A percentile compares a stretch with the other conserved stretches of the same genome.
These are phyloP conservation scores for Ennomos fuscantarius DNA, from an alignment of 2,888 invertebrate species.

Conservation along the genomic window DNA sequence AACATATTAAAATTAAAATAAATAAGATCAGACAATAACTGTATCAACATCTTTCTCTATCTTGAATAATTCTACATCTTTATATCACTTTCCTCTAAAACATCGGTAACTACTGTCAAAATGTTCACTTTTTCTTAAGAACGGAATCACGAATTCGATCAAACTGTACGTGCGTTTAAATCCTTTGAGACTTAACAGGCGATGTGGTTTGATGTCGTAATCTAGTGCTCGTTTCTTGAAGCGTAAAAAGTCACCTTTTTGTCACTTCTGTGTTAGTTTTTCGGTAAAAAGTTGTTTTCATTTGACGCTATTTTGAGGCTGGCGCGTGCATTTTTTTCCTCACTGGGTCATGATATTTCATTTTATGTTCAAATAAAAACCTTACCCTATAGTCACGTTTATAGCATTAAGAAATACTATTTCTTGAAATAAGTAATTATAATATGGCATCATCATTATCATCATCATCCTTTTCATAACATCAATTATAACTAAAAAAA, in stretches of 20 bases:
- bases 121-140: constrained; percentile 57
- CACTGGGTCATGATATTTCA: constrained; percentile 30
- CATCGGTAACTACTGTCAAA: constrained; percentile 29
- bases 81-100: constrained; percentile 13
- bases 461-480: too few relatives aligned
- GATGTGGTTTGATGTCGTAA: constrained; percentile 65
- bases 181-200: constrained; percentile 52
- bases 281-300: constrained; percentile 53
- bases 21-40: constrained; percentile 1
- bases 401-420: too few relatives aligned
- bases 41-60: constrained; percentile 13
- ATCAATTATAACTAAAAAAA: too few relatives aligned
- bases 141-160: constrained; percentile 62
- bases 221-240: constrained; percentile 45
- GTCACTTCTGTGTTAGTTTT: constrained; percentile 55
- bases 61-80: not conserved
- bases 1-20: constrained; percentile 3
- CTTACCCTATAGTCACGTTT: too few relatives aligned
- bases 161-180: constrained; percentile 69
- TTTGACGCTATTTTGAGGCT: constrained; percentile 41
- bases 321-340: constrained; percentile 50
- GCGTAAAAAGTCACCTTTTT: constrained; percentile 51
- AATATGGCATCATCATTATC: too few relatives aligned
- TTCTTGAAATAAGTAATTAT: too few relatives aligned
- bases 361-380: constrained; percentile 9